phyloP scores from a whole-genome alignment of 2,888 invertebrate species.

The Hololepta plana region DNA sequence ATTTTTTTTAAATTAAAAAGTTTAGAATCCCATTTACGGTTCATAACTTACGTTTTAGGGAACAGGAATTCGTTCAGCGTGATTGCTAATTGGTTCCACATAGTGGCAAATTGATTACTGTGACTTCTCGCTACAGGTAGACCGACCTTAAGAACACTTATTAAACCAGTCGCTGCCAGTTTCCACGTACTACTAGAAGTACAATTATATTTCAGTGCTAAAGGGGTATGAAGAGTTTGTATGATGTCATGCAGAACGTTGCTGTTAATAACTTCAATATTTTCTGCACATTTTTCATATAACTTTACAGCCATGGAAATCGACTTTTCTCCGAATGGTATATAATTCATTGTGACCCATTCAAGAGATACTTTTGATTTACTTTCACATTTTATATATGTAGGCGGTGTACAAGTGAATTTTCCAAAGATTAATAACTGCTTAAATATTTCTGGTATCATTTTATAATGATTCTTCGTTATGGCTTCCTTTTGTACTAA shows the following conservation, averaged over 20 bases:
- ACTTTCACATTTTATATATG: constrained; percentile 30
- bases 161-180: constrained; percentile 55
- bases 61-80: constrained; percentile 87
- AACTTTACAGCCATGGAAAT: constrained; percentile 54
- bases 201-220: constrained; percentile 66
- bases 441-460: constrained; percentile 49
- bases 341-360: constrained; percentile 65
- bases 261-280: constrained; percentile 49
- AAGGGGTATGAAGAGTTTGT: constrained; percentile 49
- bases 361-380: constrained; percentile 33
- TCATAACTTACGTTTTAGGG: constrained; percentile 52
- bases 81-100: constrained; percentile 76
- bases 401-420: constrained; percentile 50
- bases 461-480: constrained; percentile 32
- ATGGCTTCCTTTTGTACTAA: constrained; percentile 63
- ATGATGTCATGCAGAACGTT: constrained; percentile 49
- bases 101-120: constrained; percentile 50
- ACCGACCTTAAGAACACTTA: constrained; percentile 64
- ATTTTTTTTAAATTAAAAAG: too few species aligned
- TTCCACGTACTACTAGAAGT: constrained; percentile 70
- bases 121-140: constrained; percentile 70
- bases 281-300: constrained; percentile 55
- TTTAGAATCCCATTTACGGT: too few species aligned
- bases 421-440: constrained; percentile 46
- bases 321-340: constrained; percentile 72